These are phyloP conservation scores for Brenthis daphne DNA, from an alignment of 2,888 invertebrate species.

Conservation along the genomic window DNA sequence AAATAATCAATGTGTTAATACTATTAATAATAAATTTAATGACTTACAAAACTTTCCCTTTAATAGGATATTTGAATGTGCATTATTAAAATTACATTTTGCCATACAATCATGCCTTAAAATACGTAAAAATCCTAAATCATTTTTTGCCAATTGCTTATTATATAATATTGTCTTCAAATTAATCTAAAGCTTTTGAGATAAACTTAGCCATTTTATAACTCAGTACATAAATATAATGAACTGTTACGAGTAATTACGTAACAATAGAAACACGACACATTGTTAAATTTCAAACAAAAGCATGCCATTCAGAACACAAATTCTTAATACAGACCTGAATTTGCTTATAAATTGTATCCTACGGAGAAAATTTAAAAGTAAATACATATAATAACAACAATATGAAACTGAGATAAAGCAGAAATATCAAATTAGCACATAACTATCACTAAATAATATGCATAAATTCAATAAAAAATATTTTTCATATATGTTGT, in stretches of 20 bases:
- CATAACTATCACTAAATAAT: not conserved
- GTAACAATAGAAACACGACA: slow-evolving; percentile 1
- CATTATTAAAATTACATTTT: too few relatives aligned
- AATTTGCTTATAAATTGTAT: slow-evolving; percentile 80
- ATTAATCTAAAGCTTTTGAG: too few relatives aligned
- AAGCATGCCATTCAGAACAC: slow-evolving; percentile 59
- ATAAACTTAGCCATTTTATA: too few relatives aligned
- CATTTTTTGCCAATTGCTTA: too few relatives aligned
- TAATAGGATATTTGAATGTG: too few relatives aligned
- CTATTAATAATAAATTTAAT: too few relatives aligned
- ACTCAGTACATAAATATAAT: not conserved
- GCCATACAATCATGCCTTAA: too few relatives aligned
- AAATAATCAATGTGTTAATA: too few relatives aligned
- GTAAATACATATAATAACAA: slow-evolving; percentile 8
- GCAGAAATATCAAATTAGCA: not conserved
- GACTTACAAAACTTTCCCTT: too few relatives aligned
- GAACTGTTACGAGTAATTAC: not conserved
- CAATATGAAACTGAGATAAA: not conserved
- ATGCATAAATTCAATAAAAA: not conserved
- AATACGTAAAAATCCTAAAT: too few relatives aligned
- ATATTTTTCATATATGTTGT: too few relatives aligned
- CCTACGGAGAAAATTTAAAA: slow-evolving; percentile 71
- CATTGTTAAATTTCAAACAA: slow-evolving; percentile 34
- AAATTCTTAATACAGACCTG: slow-evolving; percentile 76
- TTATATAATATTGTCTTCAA: too few relatives aligned